Evolutionary conservation across 2,888 invertebrate species (phyloP).

Genomic region (Periphyllus acericola): DNA sequence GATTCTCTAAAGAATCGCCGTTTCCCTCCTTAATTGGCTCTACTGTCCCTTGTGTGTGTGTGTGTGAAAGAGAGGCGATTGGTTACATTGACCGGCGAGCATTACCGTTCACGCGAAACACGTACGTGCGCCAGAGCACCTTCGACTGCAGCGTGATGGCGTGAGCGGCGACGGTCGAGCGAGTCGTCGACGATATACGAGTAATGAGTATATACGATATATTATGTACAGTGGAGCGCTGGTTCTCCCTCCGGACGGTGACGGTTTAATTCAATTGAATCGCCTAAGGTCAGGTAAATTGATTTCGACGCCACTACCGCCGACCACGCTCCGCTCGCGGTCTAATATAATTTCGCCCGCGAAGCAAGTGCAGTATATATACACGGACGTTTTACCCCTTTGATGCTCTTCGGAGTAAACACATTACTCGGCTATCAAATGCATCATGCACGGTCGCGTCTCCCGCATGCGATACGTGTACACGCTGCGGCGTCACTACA

Average conservation of each 20-base stretch:
- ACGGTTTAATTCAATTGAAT: conserved; percentile 57
- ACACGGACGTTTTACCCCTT: conserved; percentile 47
- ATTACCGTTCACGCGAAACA: conserved; percentile 21
- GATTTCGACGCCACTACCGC: conserved; percentile 28
- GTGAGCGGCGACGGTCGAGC: not conserved
- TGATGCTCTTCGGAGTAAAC: conserved; percentile 17
- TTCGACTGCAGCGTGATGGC: not conserved
- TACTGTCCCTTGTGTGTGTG: not conserved
- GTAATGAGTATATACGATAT: not conserved
- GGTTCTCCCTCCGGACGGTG: not conserved
- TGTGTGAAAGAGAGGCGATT: too few relatives aligned
- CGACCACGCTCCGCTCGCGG: not conserved
- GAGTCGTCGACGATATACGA: not conserved
- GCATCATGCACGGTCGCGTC: conserved; percentile 7
- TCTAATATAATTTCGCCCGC: conserved; percentile 31
- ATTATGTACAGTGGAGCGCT: not conserved
- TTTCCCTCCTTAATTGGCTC: not conserved
- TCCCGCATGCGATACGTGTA: not conserved
- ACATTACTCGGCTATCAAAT: conserved; percentile 32
- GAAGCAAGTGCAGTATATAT: not conserved
- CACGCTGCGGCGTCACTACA: too few relatives aligned
- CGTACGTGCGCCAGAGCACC: conserved; percentile 12
- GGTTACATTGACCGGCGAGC: not conserved
- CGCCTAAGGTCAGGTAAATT: conserved; percentile 55
- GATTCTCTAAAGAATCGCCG: too few relatives aligned